Evolutionary conservation across 2,113 vertebrate species (phyloP), one percentile per base, ranked within the genome.

Genomic region (Chascanopsetta lugubris): DNA sequence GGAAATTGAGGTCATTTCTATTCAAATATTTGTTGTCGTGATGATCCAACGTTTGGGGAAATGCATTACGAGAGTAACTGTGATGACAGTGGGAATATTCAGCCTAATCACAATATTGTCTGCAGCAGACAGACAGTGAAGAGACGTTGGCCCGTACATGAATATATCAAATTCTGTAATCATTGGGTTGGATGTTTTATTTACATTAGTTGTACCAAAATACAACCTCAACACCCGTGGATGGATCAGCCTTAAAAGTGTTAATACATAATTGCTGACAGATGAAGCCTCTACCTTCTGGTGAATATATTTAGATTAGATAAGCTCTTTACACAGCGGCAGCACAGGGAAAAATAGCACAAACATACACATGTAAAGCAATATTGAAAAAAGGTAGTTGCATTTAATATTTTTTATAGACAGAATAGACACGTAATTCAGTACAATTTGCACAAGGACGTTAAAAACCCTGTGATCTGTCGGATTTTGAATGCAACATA

Each of bases 401-500:
- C n/a, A n/a, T n/a, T n/a, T n/a, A n/a, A n/a, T n/a, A n/a, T n/a
- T n/a, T n/a, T n/a, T n/a, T n/a, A n/a, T n/a, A n/a, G n/a, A n/a
- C n/a, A n/a, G n/a, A n/a, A n/a, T n/a, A n/a, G n/a, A n/a, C n/a
- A n/a, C n/a, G n/a, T n/a, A n/a, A n/a, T n/a, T n/a, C n/a, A n/a
- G n/a, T n/a, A n/a, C n/a, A n/a, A n/a, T n/a, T 71, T 69, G 60
- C 62, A 70, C 61, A 62, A 65, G 58, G 80, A 81, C 12, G 13
- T 38, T 17, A 13, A 5, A 77, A 43, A 58, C 76, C 43, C 25
- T 62, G 40, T 80, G 66, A 88, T 88, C 80, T 81, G 61, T 72
- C 49, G 76, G 79, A 84, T 90, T 84, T 86, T 59, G 74, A 79
- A 86, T 85, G 79, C 80, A 72, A 63, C 77, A 57, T 84, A 77